Conservation (phyloP, 2,113 vertebrate genomes). For the Microcebus tavaratra region DNA sequence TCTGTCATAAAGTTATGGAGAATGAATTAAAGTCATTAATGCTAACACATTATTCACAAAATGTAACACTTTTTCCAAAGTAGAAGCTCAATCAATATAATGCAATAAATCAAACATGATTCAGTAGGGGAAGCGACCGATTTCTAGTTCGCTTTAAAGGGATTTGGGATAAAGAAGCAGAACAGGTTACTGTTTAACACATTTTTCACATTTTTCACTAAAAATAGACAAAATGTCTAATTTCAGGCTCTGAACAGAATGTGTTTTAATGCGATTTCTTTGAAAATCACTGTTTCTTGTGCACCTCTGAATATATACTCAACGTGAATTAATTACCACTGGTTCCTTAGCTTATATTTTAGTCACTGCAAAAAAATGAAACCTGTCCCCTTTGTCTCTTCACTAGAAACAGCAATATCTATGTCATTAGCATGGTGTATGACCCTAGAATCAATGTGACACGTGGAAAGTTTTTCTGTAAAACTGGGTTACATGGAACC, state of each 20-base stretch:
- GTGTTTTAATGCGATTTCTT: slow-evolving; percentile 77
- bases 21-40: slow-evolving; percentile 79
- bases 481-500: neutral
- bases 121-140: slow-evolving; percentile 50
- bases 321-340: slow-evolving; percentile 67
- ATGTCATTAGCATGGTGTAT: neutral
- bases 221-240: slow-evolving; percentile 75
- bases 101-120: slow-evolving; percentile 73
- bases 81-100: slow-evolving; percentile 75
- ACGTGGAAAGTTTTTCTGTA: slow-evolving; percentile 55
- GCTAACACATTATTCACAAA: slow-evolving; percentile 77
- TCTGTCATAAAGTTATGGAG: slow-evolving; percentile 75
- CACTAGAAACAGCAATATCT: slow-evolving; percentile 12
- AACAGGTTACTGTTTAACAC: slow-evolving; percentile 53
- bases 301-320: slow-evolving; percentile 71
- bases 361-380: slow-evolving; percentile 58
- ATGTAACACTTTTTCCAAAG: slow-evolving; percentile 55
- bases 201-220: slow-evolving; percentile 74
- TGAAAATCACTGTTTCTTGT: slow-evolving; percentile 69
- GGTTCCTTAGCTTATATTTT: slow-evolving; percentile 68
- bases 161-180: slow-evolving; percentile 59
- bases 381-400: slow-evolving; percentile 68
- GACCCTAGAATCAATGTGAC: slow-evolving; percentile 38
- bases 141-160: slow-evolving; percentile 65
- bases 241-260: slow-evolving; percentile 78